Conservation (phyloP, 2,113 vertebrate genomes). For the Campylomormyrus numenius region DNA sequence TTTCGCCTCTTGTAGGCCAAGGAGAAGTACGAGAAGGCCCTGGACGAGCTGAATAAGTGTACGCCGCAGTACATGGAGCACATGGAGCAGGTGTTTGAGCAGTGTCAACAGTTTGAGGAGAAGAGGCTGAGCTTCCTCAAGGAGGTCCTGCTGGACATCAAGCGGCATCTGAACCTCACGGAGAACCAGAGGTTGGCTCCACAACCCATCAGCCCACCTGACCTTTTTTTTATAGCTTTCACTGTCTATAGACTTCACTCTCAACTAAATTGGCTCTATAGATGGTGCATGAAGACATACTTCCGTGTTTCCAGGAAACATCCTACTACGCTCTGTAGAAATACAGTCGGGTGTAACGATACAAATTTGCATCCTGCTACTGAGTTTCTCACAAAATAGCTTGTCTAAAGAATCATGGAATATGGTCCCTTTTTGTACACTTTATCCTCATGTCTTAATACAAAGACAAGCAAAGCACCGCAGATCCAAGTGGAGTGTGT, state of each 20-base stretch:
- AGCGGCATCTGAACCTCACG: constrained; percentile 85
- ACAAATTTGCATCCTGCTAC: background rate
- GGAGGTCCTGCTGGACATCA: constrained; percentile 86
- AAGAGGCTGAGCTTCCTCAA: constrained; percentile 85
- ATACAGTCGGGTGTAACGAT: background rate
- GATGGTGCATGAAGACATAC: background rate
- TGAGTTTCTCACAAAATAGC: background rate
- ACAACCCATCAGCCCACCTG: background rate
- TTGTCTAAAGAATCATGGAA: background rate
- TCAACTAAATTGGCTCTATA: background rate
- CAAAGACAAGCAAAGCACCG: background rate
- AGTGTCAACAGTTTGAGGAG: constrained; percentile 93
- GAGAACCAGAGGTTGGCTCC: constrained; percentile 77
- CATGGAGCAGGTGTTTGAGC: constrained; percentile 90
- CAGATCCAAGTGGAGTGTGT: background rate
- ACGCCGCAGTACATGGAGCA: constrained; percentile 86
- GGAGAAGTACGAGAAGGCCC: constrained; percentile 87
- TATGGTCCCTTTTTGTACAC: background rate
- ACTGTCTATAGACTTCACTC: background rate
- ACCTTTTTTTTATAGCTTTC: background rate
- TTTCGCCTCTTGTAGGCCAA: constrained; percentile 62
- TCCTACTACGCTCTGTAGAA: background rate
- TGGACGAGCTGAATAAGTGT: constrained; percentile 83
- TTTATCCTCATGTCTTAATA: background rate
- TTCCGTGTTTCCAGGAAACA: background rate